These are phyloP conservation scores for Lagopus muta DNA, from an alignment of 2,113 vertebrate genomes.

Conservation along the genomic window DNA sequence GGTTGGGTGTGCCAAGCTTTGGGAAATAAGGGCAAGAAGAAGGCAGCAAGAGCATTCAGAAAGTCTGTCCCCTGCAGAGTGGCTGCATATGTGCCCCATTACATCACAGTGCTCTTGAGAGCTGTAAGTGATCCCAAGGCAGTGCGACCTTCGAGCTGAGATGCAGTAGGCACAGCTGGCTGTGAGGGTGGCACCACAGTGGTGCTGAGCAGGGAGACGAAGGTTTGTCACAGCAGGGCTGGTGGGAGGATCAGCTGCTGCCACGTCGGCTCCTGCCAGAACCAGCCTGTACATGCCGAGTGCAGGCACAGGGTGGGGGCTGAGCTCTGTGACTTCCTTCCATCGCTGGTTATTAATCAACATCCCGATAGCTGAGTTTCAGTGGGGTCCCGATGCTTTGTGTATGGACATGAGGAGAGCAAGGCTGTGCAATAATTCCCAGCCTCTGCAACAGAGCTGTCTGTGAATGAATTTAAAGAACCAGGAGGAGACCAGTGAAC, in stretches of 20 bases:
- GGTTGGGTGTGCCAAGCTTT: neutral
- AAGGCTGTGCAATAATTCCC: neutral
- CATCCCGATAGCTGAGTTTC: neutral
- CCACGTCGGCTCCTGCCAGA: neutral
- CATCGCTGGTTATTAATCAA: neutral
- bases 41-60: neutral
- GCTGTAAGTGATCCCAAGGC: neutral
- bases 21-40: neutral
- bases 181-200: neutral
- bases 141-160: rapidly evolving
- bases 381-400: neutral
- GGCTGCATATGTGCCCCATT: neutral
- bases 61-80: neutral
- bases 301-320: neutral
- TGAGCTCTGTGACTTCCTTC: neutral
- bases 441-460: neutral
- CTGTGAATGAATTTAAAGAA: neutral
- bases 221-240: neutral
- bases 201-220: neutral
- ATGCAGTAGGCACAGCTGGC: rapidly evolving
- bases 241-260: neutral
- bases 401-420: neutral
- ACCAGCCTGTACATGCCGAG: neutral
- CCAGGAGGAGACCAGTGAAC: neutral
- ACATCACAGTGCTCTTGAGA: neutral